A percentile compares a stretch with the other conserved stretches of the same genome.
Evolutionary conservation across 2,113 vertebrate genomes (phyloP).

Genomic region (Misgurnus anguillicaudatus): DNA sequence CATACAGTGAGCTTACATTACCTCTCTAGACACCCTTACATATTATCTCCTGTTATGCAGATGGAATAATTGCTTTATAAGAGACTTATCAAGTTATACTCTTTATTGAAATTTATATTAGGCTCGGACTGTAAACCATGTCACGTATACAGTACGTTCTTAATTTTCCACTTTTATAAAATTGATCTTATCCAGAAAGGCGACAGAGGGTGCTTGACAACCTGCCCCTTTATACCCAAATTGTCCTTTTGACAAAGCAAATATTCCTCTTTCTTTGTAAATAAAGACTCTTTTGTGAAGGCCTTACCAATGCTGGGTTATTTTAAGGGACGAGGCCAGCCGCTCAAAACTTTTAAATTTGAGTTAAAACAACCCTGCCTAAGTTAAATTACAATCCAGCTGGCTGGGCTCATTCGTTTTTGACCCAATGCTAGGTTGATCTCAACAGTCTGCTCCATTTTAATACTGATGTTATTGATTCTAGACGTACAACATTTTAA

Average conservation of each 20-base stretch:
- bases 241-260: too few species aligned
- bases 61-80: constrained; percentile 8
- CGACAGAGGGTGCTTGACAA: too few species aligned
- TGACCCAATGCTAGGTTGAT: too few species aligned
- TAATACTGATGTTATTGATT: background rate
- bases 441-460: background rate
- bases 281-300: too few species aligned
- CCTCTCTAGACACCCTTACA: constrained; percentile 8
- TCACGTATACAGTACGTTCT: background rate
- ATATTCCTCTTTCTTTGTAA: too few species aligned
- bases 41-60: background rate
- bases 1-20: constrained; percentile 7
- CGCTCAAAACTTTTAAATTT: too few species aligned
- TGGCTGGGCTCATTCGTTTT: too few species aligned
- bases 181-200: background rate
- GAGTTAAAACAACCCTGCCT: too few species aligned
- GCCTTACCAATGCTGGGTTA: too few species aligned
- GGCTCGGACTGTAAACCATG: background rate
- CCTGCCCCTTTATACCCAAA: too few species aligned
- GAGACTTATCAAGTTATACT: background rate
- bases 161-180: background rate
- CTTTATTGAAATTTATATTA: background rate
- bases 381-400: too few species aligned
- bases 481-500: background rate
- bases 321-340: too few species aligned